phyloP scores from a whole-genome alignment of 1,140 invertebrate genomes.

The silkworm (Bombyx mori) region DNA sequence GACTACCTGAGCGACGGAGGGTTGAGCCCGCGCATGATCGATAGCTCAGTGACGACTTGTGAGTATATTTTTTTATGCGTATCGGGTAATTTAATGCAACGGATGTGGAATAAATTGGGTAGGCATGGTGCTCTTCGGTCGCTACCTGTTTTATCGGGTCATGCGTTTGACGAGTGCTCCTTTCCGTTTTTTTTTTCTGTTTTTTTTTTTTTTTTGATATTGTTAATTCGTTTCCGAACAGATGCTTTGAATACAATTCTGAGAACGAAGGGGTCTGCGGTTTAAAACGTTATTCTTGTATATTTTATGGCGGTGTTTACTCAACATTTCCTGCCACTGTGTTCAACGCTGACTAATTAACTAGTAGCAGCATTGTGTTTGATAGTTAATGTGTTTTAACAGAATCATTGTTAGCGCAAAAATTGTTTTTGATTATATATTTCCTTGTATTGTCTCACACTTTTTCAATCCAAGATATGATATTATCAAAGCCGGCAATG shows the following conservation, averaged over 20 bases:
- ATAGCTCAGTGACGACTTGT: conserved; percentile 54
- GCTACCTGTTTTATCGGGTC: conserved; percentile 62
- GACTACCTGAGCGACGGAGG: conserved; percentile 57
- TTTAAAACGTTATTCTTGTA: conserved; percentile 40
- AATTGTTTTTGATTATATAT: too few species aligned
- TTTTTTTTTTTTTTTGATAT: conserved; percentile 29
- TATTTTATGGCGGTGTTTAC: conserved; percentile 33
- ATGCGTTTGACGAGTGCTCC: conserved; percentile 33
- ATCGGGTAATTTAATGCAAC: conserved; percentile 58
- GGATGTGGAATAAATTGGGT: conserved; percentile 68
- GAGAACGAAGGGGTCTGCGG: conserved; percentile 36
- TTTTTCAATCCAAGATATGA: too few species aligned
- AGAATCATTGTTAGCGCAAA: too few species aligned
- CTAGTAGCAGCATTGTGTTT: conserved; percentile 24
- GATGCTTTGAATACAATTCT: conserved; percentile 38
- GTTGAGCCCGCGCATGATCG: conserved; percentile 31
- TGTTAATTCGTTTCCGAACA: too few species aligned
- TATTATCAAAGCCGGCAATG: too few species aligned
- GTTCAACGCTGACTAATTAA: conserved; percentile 44
- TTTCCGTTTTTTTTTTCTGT: conserved; percentile 13
- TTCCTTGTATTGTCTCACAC: too few species aligned
- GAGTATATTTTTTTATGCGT: conserved; percentile 48
- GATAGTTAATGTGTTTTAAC: too few species aligned
- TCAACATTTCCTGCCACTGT: conserved; percentile 47
- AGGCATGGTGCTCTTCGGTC: conserved; percentile 51